These are phyloP conservation scores for Lasioglossum zephyrum DNA, from an alignment of 2,888 invertebrate genomes.

Conservation along the genomic window DNA sequence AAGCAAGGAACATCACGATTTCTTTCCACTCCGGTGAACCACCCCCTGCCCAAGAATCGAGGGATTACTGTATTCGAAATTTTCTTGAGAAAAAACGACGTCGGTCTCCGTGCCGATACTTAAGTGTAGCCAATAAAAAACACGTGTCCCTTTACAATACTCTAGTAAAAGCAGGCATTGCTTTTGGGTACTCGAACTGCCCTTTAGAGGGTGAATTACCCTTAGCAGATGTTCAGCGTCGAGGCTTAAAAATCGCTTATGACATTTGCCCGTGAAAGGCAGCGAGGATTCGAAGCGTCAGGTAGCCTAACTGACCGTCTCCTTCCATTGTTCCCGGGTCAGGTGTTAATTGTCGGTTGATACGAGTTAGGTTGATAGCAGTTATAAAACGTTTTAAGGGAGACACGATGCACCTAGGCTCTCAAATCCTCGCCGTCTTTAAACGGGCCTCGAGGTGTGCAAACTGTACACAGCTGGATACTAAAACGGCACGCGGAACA, in stretches of 20 bases:
- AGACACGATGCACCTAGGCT: not conserved
- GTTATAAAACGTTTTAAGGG: slow-evolving; percentile 10
- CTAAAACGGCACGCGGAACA: not conserved
- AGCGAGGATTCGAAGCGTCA: not conserved
- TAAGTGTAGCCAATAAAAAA: not conserved
- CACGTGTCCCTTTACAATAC: not conserved
- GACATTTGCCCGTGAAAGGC: slow-evolving; percentile 14
- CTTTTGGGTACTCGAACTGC: not conserved
- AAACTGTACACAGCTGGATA: not conserved
- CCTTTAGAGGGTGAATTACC: not conserved
- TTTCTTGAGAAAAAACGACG: not conserved
- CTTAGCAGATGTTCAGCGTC: too few species aligned
- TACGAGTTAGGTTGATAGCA: not conserved
- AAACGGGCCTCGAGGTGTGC: not conserved
- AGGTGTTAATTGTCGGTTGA: not conserved
- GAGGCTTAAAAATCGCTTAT: not conserved
- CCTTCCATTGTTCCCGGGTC: not conserved
- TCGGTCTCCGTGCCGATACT: not conserved
- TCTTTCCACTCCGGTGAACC: too few species aligned
- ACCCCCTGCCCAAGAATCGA: too few species aligned
- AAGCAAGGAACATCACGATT: too few species aligned
- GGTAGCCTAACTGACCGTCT: slow-evolving; percentile 6
- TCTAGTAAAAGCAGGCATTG: not conserved
- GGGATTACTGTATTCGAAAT: too few species aligned
- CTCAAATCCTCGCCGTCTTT: not conserved